These are phyloP conservation scores for Panopea generosa DNA, from an alignment of 2,888 invertebrate genomes.

Conservation along the genomic window DNA sequence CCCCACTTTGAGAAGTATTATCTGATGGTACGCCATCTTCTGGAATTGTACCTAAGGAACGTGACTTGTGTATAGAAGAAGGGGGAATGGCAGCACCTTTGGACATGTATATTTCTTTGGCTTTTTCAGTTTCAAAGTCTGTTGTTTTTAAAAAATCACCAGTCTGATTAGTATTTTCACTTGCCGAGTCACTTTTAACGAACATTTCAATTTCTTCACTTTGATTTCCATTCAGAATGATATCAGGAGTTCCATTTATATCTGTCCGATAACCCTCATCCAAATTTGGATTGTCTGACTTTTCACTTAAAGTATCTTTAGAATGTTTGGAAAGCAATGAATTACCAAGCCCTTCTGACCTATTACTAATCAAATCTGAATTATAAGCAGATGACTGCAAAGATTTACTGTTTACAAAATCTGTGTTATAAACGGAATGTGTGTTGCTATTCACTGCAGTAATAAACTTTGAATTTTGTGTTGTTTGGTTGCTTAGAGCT, in stretches of 20 bases:
- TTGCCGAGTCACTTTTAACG: background rate
- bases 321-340: background rate
- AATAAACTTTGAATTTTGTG: slow-evolving; percentile 44
- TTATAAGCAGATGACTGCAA: too few relatives aligned
- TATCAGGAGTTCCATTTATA: slow-evolving; percentile 32
- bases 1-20: slow-evolving; percentile 67
- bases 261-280: slow-evolving; percentile 57
- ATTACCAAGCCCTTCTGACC: slow-evolving; percentile 1
- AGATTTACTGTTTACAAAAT: slow-evolving; percentile 7
- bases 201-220: background rate
- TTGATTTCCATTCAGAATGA: slow-evolving; percentile 9
- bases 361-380: background rate
- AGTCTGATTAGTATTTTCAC: background rate
- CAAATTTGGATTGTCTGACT: slow-evolving; percentile 43
- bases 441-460: slow-evolving; percentile 30
- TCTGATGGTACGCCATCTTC: slow-evolving; percentile 73
- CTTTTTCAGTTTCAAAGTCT: slow-evolving; percentile 66
- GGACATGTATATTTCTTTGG: slow-evolving; percentile 77
- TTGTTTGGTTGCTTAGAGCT: slow-evolving; percentile 37
- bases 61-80: slow-evolving; percentile 65
- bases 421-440: slow-evolving; percentile 20
- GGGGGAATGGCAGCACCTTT: slow-evolving; percentile 71
- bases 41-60: slow-evolving; percentile 74
- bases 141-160: slow-evolving; percentile 24
- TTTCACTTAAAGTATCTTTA: slow-evolving; percentile 23